These are phyloP conservation scores for Neosalanx taihuensis DNA, from an alignment of 2,797 vertebrate genomes.

Conservation along the genomic window DNA sequence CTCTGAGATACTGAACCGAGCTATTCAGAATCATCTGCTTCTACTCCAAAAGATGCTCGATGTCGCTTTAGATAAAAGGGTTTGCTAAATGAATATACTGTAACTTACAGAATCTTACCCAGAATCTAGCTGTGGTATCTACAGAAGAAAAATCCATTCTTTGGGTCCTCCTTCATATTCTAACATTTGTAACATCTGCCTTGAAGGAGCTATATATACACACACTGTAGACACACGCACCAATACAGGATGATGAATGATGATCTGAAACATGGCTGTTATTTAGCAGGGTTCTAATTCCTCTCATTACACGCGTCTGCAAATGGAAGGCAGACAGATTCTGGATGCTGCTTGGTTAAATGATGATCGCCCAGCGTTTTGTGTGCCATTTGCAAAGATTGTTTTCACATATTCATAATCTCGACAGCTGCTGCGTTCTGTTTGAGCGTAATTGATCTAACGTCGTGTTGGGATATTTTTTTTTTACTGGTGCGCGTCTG, in stretches of 20 bases:
- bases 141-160: no score
- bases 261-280: constrained; percentile 23
- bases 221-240: not conserved
- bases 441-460: constrained; percentile 38
- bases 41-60: no score
- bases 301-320: constrained; percentile 18
- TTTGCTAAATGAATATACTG: no score
- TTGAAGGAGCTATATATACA: constrained; percentile 6
- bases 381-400: constrained; percentile 44
- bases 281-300: constrained; percentile 21
- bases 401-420: constrained; percentile 46
- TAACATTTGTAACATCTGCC: not conserved
- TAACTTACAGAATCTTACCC: no score
- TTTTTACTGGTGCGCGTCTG: constrained; percentile 32
- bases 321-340: not conserved
- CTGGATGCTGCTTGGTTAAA: constrained; percentile 25
- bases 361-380: constrained; percentile 42
- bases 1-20: no score
- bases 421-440: constrained; percentile 52
- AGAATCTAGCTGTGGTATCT: no score
- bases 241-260: constrained; percentile 15
- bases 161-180: no score
- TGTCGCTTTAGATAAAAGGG: no score
- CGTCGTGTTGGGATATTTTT: constrained; percentile 30
- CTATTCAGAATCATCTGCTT: no score